Percentiles rank a stretch among this genome's conserved stretches.
phyloP scores from a whole-genome alignment of 2,797 vertebrate species.

The Enteromius thamalakanensis region DNA sequence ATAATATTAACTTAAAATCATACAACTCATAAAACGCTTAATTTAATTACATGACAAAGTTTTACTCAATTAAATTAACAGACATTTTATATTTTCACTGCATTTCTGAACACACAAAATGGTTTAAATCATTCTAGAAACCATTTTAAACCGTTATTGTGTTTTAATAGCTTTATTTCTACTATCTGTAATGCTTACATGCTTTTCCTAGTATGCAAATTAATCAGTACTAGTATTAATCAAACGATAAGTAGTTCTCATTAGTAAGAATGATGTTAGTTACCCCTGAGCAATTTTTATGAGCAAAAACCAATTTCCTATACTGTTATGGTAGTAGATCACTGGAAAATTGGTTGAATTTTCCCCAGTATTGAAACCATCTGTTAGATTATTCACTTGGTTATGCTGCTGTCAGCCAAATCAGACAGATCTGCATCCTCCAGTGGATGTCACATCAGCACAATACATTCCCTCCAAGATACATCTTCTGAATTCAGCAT shows the following conservation, averaged over 20 bases:
- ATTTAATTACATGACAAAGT: not conserved
- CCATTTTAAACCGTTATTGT: not conserved
- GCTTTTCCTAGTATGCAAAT: not conserved
- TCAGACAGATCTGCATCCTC: conserved; percentile 25
- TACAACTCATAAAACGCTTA: not conserved
- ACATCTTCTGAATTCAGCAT: not conserved
- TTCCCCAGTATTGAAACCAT: not conserved
- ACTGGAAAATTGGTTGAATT: conserved; percentile 11
- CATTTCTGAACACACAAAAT: not conserved
- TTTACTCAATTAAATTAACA: not conserved
- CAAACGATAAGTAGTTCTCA: not conserved
- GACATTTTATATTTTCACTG: not conserved
- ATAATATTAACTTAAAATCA: not conserved
- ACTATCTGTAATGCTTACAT: not conserved
- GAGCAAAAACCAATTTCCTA: conserved; percentile 13
- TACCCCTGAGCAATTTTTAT: not conserved
- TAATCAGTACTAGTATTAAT: conserved; percentile 10
- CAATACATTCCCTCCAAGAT: not conserved
- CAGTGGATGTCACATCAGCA: not conserved
- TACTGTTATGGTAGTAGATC: conserved; percentile 14
- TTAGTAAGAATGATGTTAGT: conserved; percentile 23
- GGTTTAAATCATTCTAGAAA: not conserved
- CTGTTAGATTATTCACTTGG: conserved; percentile 28
- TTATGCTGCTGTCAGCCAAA: conserved; percentile 20
- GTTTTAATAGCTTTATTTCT: not conserved